Evolutionary conservation across 92 coral and sea anemone species (phyloP), one percentile per base, ranked within the genome.

Genomic region (Nematostella vectensis): DNA sequence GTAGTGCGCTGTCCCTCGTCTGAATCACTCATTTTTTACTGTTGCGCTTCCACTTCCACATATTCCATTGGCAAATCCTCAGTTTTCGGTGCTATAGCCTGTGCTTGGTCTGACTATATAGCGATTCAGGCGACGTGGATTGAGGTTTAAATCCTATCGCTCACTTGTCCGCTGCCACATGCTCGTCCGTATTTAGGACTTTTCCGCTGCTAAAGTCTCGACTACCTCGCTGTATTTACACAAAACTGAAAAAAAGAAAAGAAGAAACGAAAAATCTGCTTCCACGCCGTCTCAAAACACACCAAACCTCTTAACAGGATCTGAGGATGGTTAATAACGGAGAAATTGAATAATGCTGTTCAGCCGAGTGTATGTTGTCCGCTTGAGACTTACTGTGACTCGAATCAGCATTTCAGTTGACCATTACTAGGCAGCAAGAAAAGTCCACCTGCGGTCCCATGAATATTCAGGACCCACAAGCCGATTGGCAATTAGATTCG

Each of bases 401-500:
- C 30, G 69, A 8, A 45, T 33, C 44, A 63, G 63, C 62, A 31
- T 3, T 44, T 71, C 27, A 63, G 65, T 50, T 27, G 20, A 45
- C 54, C 62, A 63, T 62, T 70, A 70, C 76, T 49, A 44, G 59
- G 37, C 63, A 23, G 26, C 54, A 59, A 8, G 31, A 62, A 12
- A 3, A 29, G 13, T 72, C 31, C 83, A 76, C 83, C 83, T 76
- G 83, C 77, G 31, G 17, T 0, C 0, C 1, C 50, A 74, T 79
- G n/a, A 79, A 79, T 83, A 83, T 83, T 72, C 71, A 83, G 67
- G 69, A 72, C 24, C 22, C 49, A 54, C 15, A 44, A 68, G 45
- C 47, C 61, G 86, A 79, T 74, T 61, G 76, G 76, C 82, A 74
- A 79, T 79, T 79, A 74, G 61, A 67, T 33, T 50, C 65, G 65